Evolutionary conservation across 1,140 invertebrate species (phyloP).

Genomic region (Phymastichus coffea): DNA sequence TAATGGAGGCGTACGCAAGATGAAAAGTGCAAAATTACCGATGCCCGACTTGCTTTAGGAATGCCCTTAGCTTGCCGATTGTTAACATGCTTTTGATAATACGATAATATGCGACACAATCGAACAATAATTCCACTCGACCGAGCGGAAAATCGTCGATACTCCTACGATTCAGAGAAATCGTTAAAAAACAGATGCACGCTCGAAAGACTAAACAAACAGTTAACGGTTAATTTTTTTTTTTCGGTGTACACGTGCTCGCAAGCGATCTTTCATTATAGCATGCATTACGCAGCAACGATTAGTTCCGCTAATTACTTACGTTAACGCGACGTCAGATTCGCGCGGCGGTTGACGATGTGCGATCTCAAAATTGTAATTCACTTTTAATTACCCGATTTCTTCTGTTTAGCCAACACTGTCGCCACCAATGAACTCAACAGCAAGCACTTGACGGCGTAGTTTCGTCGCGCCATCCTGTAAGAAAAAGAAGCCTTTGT

Average conservation of each 20-base stretch:
- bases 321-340: neutral
- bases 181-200: too few relatives aligned
- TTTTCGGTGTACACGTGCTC: neutral
- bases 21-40: too few relatives aligned
- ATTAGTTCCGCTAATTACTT: slow-evolving; percentile 17
- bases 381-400: neutral
- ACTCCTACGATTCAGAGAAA: neutral
- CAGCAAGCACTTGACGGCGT: neutral
- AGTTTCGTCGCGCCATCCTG: slow-evolving; percentile 2
- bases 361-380: neutral
- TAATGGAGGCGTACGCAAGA: too few relatives aligned
- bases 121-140: too few relatives aligned
- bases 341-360: neutral
- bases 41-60: too few relatives aligned
- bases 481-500: too few relatives aligned
- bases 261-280: neutral
- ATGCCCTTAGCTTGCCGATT: too few relatives aligned
- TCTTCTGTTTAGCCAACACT: neutral
- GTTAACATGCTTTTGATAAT: too few relatives aligned
- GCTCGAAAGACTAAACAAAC: too few relatives aligned
- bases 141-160: neutral
- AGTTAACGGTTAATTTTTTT: too few relatives aligned
- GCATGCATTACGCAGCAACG: neutral
- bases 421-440: neutral
- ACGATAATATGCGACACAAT: too few relatives aligned